A percentile compares a stretch with the other conserved stretches of the same genome.
Evolutionary conservation across 2,888 invertebrate species (phyloP).

Genomic region (Eilema depressum): DNA sequence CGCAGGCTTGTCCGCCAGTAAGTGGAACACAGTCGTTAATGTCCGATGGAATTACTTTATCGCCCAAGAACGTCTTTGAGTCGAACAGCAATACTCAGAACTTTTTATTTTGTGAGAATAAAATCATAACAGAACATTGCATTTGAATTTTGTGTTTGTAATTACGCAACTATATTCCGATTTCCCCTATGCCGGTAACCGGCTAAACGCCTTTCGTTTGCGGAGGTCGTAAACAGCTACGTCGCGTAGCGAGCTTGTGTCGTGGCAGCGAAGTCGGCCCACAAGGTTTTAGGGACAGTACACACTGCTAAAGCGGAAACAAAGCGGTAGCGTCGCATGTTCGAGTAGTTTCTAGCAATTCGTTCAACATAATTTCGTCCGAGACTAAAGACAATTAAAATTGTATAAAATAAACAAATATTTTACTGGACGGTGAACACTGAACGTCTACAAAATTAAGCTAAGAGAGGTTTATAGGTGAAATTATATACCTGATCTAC

Average conservation of each 20-base stretch:
- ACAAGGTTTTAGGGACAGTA: slow-evolving; percentile 17
- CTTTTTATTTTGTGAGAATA: slow-evolving; percentile 14
- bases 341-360: background rate
- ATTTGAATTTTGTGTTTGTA: slow-evolving; percentile 29
- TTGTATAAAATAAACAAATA: no score
- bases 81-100: slow-evolving; percentile 2
- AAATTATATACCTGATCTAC: no score
- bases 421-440: no score
- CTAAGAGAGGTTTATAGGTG: background rate
- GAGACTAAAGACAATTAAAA: background rate
- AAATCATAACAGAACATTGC: slow-evolving; percentile 28
- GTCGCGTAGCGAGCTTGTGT: slow-evolving; percentile 39
- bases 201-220: slow-evolving; percentile 60
- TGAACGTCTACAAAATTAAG: no score
- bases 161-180: slow-evolving; percentile 62
- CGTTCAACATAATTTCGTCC: background rate
- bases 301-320: background rate
- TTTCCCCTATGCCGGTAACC: slow-evolving; percentile 58
- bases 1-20: slow-evolving; percentile 62
- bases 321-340: background rate
- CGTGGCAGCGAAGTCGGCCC: slow-evolving; percentile 16
- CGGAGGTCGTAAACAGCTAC: slow-evolving; percentile 61
- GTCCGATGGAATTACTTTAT: slow-evolving; percentile 36
- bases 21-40: slow-evolving; percentile 69
- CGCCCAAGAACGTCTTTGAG: slow-evolving; percentile 2